Evolutionary conservation across 2,797 vertebrate species (phyloP), one percentile per base, ranked within the genome.

Genomic region (Smutsia temminckii): DNA sequence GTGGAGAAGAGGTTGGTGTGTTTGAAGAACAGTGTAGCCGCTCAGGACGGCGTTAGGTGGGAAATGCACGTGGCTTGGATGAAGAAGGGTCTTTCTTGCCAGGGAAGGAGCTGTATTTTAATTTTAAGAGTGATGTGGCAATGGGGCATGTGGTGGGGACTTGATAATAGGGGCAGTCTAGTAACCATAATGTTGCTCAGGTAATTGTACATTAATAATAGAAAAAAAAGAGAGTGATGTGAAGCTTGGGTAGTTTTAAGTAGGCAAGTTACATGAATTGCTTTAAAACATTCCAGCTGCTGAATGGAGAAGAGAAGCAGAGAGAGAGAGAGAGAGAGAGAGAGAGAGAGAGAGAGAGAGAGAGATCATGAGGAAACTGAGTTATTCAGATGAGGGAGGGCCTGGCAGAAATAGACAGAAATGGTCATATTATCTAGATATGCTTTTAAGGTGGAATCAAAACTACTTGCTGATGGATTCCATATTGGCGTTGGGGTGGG

Each of bases 181-280:
- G 40, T 40, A 7, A 40, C 40, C 40, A 40, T 40, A 40, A 40
- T 40, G 40, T 40, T 40, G 40, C 40, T 40, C 40, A 40, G 6
- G 40, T 40, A 40, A 40, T 40, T 40, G 40, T 40, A 40, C 40
- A 40, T 40, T 40, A 40, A 40, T 40, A 7, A 40, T 40, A 40
- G 40, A 40, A 40, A 40, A 40, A 40, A 40, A 7, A 40, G n/a
- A 71, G 68, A 69, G 63, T 2, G 14, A n/a, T 0, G 1, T 72
- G 63, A 83, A 77, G 20, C 18, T 86, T 42, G 75, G 77, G 23
- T 18, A 37, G 64, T 71, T 93, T 93, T 77, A 21, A 49, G 37
- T 34, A 78, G 81, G n/a, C 25, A n/a, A 32, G 37, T 71, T 51
- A 42, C 49, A 29, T 8, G 64, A 66, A 55, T 32, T 64, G 34